phyloP scores from a whole-genome alignment of 2,888 invertebrate genomes.

The Netelia inedita region DNA sequence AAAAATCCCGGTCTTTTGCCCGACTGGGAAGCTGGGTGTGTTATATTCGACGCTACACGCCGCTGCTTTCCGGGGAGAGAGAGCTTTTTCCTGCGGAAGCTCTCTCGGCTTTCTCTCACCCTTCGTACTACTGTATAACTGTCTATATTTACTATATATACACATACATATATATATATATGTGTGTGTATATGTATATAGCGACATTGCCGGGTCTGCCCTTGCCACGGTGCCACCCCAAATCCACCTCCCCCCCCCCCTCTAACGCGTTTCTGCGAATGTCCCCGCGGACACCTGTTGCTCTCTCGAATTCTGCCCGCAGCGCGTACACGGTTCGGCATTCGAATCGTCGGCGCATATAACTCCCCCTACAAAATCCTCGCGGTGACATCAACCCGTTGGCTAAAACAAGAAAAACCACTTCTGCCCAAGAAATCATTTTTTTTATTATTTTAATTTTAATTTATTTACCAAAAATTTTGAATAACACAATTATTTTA shows the following conservation, averaged over 20 bases:
- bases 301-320: constrained; percentile 73
- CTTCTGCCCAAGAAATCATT: too few species aligned
- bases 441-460: too few species aligned
- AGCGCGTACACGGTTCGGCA: constrained; percentile 43
- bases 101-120: constrained; percentile 68
- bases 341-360: constrained; percentile 34
- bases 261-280: constrained; percentile 84
- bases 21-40: constrained; percentile 57
- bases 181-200: constrained; percentile 26
- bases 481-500: too few species aligned
- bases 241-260: constrained; percentile 75
- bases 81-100: constrained; percentile 75
- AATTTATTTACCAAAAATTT: too few species aligned
- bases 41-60: constrained; percentile 68
- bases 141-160: constrained; percentile 53
- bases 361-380: constrained; percentile 35
- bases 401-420: too few species aligned
- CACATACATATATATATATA: constrained; percentile 26
- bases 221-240: constrained; percentile 73
- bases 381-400: constrained; percentile 46
- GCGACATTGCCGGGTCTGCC: constrained; percentile 47
- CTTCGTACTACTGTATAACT: constrained; percentile 73
- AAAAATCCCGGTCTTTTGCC: constrained; percentile 72
- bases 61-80: constrained; percentile 73
- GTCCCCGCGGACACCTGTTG: constrained; percentile 85